Conservation (phyloP, 2,797 vertebrate species). For the Myotis myotis region DNA sequence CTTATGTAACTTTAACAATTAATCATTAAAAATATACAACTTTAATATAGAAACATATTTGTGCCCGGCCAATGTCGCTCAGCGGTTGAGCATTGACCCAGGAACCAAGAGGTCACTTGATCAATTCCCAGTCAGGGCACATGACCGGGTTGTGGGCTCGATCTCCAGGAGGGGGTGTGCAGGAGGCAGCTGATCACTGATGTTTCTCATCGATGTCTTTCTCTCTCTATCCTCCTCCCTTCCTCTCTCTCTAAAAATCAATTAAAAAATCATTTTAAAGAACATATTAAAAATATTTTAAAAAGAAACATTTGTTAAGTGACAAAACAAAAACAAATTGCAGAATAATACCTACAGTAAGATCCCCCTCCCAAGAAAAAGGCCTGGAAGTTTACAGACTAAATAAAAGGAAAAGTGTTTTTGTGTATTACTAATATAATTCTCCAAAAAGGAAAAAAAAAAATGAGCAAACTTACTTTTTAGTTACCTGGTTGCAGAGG, state of each 20-base stretch:
- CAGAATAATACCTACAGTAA: not conserved
- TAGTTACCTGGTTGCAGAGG: not conserved
- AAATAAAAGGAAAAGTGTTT: slow-evolving; percentile 17
- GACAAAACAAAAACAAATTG: slow-evolving; percentile 43
- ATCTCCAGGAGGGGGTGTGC: too few relatives aligned
- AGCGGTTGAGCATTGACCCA: too few relatives aligned
- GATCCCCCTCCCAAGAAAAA: not conserved
- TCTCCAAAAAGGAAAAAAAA: not conserved
- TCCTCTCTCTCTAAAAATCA: too few relatives aligned
- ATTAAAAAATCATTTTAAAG: too few relatives aligned
- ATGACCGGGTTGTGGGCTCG: too few relatives aligned
- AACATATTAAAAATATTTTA: too few relatives aligned
- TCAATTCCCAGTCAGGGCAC: too few relatives aligned
- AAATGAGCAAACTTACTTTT: not conserved
- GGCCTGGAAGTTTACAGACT: not conserved
- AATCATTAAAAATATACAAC: slow-evolving; percentile 40
- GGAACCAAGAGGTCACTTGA: too few relatives aligned
- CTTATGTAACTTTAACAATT: slow-evolving; percentile 24
- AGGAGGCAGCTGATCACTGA: too few relatives aligned
- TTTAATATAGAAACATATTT: not conserved
- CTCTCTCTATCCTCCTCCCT: too few relatives aligned
- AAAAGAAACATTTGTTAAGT: not conserved
- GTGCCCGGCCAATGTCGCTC: too few relatives aligned
- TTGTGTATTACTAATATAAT: not conserved
- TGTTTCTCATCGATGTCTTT: too few relatives aligned